Conservation (phyloP, 92 coral and sea anemone species). For the Metridium senile region DNA sequence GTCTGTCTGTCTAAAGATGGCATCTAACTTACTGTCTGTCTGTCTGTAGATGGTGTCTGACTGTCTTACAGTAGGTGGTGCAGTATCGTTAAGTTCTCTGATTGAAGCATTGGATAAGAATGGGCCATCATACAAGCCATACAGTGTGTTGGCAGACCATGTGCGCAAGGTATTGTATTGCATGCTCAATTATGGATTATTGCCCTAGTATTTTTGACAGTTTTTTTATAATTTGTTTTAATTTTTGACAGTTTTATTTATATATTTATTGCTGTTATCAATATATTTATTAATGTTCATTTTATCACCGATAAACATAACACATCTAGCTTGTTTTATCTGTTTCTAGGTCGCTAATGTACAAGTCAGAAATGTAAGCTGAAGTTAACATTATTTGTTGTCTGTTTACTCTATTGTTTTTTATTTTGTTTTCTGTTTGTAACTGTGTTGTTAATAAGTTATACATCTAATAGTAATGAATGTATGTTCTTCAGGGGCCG, state of each 20-base stretch:
- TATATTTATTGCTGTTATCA: no score
- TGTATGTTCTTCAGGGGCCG: no score
- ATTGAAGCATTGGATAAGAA: conserved; percentile 54
- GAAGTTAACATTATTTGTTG: background rate
- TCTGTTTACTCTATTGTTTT: background rate
- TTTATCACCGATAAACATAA: background rate
- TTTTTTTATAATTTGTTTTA: no score
- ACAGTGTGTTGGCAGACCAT: conserved; percentile 73
- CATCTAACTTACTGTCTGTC: no score
- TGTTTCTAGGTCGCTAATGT: conserved; percentile 79
- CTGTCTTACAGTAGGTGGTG: conserved; percentile 67
- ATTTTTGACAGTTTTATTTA: background rate
- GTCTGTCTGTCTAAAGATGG: no score
- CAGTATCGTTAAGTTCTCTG: conserved; percentile 64
- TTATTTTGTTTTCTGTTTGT: no score
- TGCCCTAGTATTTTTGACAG: background rate
- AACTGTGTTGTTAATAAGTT: no score
- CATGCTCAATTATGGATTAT: background rate
- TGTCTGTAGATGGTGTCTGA: conserved; percentile 31
- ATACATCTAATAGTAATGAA: no score
- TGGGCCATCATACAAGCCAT: conserved; percentile 48
- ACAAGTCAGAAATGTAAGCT: conserved; percentile 92
- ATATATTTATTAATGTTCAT: background rate
- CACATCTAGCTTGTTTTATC: background rate
- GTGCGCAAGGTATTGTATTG: conserved; percentile 62